Evolutionary conservation across 2,797 vertebrate species (phyloP), one percentile per base, ranked within the genome.

Genomic region (Enteromius treurensis): DNA sequence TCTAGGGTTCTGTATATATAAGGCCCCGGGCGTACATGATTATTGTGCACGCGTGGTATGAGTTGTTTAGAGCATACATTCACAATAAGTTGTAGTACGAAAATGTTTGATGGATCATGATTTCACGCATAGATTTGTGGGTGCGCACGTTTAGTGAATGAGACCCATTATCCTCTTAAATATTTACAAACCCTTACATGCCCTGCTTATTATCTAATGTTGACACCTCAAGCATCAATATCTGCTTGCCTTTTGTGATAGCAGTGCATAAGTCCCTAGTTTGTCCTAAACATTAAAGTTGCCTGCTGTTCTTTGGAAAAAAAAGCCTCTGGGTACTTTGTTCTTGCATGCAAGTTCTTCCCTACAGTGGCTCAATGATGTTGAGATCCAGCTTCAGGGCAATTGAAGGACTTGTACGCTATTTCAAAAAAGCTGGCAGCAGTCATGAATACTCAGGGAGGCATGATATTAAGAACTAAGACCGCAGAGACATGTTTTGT

Each of bases 291-390:
- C 37, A 32, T 29, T 15, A 9, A 34, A 60, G 68, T 45, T 42
- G 37, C 37, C 17, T 9, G 10, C 37, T 58, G 78, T 58, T 70
- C n/a, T 45, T 32, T 67, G 47, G 7, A 37, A 58, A 55, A 45
- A 68, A 23, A 58, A 42, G 34, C 14, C 47, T 11, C 3, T 0
- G 3, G 64, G 21, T 55, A 17, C 49, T 55, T 51, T 40, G 15
- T 69, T 79, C 15, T 26, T 79, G 77, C 47, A 26, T 79, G 49
- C n/a, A 21, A 32, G 11, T 73, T 19, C 11, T 32, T 74, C 29
- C 47, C 29, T 19, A 53, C 17, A 7, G 47, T 74, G 29, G 19
- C 19, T 34, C 71, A 74, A 6, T 74, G 29, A 53, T 74, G 49
- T 37, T 53, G 19, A 34, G 71, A 74, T 74, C 71, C 71, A 74